These are phyloP conservation scores for Chelonus formosanus DNA, from an alignment of 2,888 invertebrate species.

Conservation along the genomic window DNA sequence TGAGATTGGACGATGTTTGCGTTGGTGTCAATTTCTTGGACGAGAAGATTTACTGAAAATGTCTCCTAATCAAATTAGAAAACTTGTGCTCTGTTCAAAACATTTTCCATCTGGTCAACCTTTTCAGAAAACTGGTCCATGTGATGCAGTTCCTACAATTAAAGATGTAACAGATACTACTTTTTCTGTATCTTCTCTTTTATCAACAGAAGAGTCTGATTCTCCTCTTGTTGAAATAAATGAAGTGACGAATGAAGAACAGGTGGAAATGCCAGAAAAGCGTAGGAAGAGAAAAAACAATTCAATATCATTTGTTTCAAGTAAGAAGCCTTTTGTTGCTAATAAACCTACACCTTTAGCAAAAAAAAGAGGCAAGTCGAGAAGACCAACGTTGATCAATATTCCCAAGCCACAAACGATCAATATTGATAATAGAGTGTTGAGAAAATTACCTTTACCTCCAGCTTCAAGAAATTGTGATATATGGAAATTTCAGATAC, in stretches of 20 bases:
- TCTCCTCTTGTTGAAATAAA: background rate
- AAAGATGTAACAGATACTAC: constrained; percentile 45
- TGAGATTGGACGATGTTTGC: constrained; percentile 61
- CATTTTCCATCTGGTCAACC: constrained; percentile 60
- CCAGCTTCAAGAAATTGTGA: constrained; percentile 39
- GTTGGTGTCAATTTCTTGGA: constrained; percentile 62
- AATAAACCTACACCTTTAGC: constrained; percentile 61
- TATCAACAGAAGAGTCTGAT: too few relatives aligned
- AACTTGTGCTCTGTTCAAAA: constrained; percentile 59
- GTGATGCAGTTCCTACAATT: constrained; percentile 61
- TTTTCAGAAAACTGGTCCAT: constrained; percentile 58
- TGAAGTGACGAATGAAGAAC: constrained; percentile 11
- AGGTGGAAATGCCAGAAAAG: constrained; percentile 39
- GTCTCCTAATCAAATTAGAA: constrained; percentile 63
- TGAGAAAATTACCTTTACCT: constrained; percentile 58
- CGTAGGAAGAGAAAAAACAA: constrained; percentile 39
- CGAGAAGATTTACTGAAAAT: constrained; percentile 61
- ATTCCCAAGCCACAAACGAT: constrained; percentile 54
- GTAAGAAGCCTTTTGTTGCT: constrained; percentile 61
- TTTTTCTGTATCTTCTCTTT: background rate
- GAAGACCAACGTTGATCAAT: constrained; percentile 58
- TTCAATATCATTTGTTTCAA: constrained; percentile 57
- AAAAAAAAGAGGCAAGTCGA: constrained; percentile 60
- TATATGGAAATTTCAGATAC: constrained; percentile 8
- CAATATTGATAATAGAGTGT: constrained; percentile 50